A percentile compares a stretch with the other conserved stretches of the same genome.
Conservation (phyloP, 2,888 invertebrate species). For the Agonopterix subpropinquella region DNA sequence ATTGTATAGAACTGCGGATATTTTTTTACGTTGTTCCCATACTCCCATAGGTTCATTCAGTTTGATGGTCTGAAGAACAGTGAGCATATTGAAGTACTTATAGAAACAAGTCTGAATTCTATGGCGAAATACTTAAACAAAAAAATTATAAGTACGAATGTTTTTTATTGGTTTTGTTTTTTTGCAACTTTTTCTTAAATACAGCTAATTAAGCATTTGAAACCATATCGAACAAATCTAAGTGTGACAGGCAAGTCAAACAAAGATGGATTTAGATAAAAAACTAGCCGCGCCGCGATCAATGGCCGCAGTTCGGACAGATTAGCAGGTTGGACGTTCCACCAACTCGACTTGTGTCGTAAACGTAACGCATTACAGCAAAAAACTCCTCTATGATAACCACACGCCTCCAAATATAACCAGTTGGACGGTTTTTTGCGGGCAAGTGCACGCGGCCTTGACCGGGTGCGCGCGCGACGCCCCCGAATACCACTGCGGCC, state of each 20-base stretch:
- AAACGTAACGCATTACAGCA: slow-evolving; percentile 23
- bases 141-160: too few species aligned
- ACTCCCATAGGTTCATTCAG: too few species aligned
- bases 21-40: too few species aligned
- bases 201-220: too few species aligned
- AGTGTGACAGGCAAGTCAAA: slow-evolving; percentile 1
- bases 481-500: slow-evolving; percentile 38
- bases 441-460: slow-evolving; percentile 66
- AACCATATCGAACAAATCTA: not conserved
- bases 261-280: slow-evolving; percentile 3
- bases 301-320: slow-evolving; percentile 20
- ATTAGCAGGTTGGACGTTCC: too few species aligned
- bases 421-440: slow-evolving; percentile 60
- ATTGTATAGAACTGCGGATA: too few species aligned
- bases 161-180: too few species aligned
- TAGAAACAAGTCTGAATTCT: too few species aligned
- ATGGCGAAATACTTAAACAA: too few species aligned
- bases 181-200: too few species aligned
- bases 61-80: too few species aligned
- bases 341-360: slow-evolving; percentile 17
- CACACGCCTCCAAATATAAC: slow-evolving; percentile 53
- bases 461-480: slow-evolving; percentile 40
- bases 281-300: slow-evolving; percentile 28
- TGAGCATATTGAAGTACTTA: too few species aligned
- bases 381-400: slow-evolving; percentile 38